Base-by-base conservation (phyloP, 2,797 vertebrate species). In the Poeciliopsis paucimaculata region DNA sequence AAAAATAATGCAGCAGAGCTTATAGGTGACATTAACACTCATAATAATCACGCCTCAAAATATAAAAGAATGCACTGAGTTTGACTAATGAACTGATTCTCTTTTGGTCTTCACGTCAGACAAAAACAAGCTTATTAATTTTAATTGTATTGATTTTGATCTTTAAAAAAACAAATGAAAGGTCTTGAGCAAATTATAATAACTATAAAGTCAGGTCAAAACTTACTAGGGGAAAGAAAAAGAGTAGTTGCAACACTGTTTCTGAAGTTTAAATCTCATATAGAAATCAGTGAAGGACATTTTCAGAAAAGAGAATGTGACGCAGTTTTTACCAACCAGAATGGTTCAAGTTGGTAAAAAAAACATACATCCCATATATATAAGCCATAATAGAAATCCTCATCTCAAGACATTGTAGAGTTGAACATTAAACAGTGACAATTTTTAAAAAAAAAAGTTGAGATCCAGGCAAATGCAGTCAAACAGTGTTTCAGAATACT, bases 21-120 rank as follows among this genome's bases (percentile, higher is more conserved):
- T 70, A 43, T 70, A 45, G 41, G 66, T 45, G 66, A 45, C 66
- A 70, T n/a, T 45, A 70, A n/a, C 66, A 70, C 66, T 41, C 64
- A 68, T 41, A 68, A 68, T 13, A 68, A 13, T 41, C 36, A 68
- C 39, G 26, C 39, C 26, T 43, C 4, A 26, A 26, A 66, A 41
- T 13, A 68, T 68, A 26, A 41, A 68, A 68, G 39, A 68, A 41
- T 68, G 23, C 23, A 13, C 36, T 43, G 39, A 68, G 64, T 41
- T 68, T 0, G 23, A 43, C 64, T 43, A 68, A 68, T 43, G 66
- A 68, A 12, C 36, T n/a, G 36, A 68, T 68, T 68, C 66, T 13
- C 66, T 68, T 68, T 68, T 43, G 64, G 8, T 41, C 36, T 43
- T 68, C 3, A 13, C 39, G 41, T 26, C 39, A 68, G 5, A 43